These are phyloP conservation scores for Eidolon dupreanum DNA, from an alignment of 2,797 vertebrate species.

Conservation along the genomic window DNA sequence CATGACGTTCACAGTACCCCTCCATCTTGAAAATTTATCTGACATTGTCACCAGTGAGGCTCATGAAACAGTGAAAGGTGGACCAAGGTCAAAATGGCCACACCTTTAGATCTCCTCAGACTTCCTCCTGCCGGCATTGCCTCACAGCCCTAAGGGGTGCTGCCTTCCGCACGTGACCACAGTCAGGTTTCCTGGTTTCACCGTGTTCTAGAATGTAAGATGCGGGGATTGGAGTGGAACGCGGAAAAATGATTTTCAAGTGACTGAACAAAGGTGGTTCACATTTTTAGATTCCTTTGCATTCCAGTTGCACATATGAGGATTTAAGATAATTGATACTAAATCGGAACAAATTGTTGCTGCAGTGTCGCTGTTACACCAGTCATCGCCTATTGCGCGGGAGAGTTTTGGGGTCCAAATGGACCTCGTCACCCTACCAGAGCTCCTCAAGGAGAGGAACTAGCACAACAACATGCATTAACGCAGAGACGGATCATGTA, in stretches of 20 bases:
- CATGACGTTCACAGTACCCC: neutral
- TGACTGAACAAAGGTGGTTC: neutral
- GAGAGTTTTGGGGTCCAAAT: neutral
- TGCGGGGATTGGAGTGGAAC: neutral
- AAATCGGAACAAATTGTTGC: neutral
- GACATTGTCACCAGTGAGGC: neutral
- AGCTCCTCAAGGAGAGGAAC: too few relatives aligned
- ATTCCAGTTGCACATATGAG: neutral
- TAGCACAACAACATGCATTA: neutral
- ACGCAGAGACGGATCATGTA: neutral
- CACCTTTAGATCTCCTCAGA: neutral
- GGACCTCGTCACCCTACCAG: neutral
- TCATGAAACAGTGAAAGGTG: neutral
- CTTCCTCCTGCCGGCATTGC: neutral
- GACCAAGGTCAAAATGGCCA: neutral
- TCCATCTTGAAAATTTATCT: neutral
- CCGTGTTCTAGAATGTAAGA: neutral
- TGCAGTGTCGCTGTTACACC: neutral
- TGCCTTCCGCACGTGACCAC: neutral
- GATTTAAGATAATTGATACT: neutral
- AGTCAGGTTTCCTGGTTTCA: neutral
- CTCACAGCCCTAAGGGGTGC: neutral
- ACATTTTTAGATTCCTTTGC: neutral
- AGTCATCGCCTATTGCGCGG: fast-evolving
- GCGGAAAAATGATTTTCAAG: constrained; percentile 3